Percentiles rank a stretch among this genome's conserved stretches.
phyloP scores from a whole-genome alignment of 2,797 vertebrate genomes.

The Macropus fuliginosus region DNA sequence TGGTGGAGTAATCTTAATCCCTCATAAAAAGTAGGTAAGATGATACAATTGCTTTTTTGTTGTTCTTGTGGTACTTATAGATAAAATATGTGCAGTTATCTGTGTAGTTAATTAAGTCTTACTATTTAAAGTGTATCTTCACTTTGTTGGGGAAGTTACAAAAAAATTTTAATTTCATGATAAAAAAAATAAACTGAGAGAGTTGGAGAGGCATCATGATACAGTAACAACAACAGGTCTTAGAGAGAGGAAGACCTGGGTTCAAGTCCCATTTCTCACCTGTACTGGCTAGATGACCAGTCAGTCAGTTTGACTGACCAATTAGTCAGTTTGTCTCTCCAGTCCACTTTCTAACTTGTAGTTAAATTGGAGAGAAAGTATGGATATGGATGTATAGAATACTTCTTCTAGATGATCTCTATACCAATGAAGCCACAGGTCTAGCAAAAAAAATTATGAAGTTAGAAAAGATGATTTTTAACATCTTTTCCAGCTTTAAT shows the following conservation, averaged over 20 bases:
- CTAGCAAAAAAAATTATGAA: neutral
- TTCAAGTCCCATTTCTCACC: neutral
- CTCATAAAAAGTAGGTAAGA: conserved; percentile 81
- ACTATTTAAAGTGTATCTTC: conserved; percentile 89
- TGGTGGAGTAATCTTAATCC: conserved; percentile 80
- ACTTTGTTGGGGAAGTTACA: conserved; percentile 85
- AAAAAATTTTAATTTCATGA: conserved; percentile 94
- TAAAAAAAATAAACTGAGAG: neutral
- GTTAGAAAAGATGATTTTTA: neutral
- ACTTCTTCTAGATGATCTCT: neutral
- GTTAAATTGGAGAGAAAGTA: neutral
- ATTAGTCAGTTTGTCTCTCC: neutral
- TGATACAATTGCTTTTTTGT: conserved; percentile 86
- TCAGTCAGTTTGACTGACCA: too few relatives aligned
- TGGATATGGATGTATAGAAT: neutral
- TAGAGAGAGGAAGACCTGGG: neutral
- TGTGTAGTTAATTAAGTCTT: conserved; percentile 85
- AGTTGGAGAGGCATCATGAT: neutral
- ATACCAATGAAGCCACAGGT: neutral
- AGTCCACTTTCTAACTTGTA: neutral
- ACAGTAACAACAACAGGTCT: neutral
- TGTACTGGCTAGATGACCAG: neutral
- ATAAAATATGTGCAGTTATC: conserved; percentile 85
- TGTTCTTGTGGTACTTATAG: conserved; percentile 88
- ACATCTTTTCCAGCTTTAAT: neutral